A percentile compares a stretch with the other conserved stretches of the same genome.
Evolutionary conservation across 2,888 invertebrate species (phyloP).

Genomic region (Scotopteryx bipunctaria): DNA sequence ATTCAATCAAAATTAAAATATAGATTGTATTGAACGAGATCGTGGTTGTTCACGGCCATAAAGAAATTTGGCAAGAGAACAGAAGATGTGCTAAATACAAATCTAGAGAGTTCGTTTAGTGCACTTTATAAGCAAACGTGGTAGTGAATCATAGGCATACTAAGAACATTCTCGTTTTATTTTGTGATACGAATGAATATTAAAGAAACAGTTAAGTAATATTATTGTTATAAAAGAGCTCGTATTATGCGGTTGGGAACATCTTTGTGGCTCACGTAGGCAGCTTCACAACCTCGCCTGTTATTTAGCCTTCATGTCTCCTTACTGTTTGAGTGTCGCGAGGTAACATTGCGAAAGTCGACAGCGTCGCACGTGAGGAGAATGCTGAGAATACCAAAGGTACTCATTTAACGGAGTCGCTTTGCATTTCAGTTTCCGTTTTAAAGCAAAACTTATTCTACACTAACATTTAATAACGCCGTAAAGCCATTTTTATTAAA

Average conservation of each 20-base stretch:
- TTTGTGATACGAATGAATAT: slow-evolving; percentile 3
- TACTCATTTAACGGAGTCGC: slow-evolving; percentile 56
- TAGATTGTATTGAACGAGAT: neutral
- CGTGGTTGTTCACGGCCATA: neutral
- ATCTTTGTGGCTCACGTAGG: slow-evolving; percentile 51
- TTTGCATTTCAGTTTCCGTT: slow-evolving; percentile 66
- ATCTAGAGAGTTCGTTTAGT: neutral
- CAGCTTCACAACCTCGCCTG: slow-evolving; percentile 58
- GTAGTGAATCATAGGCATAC: neutral
- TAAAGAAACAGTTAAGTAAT: slow-evolving; percentile 9
- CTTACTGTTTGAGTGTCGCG: slow-evolving; percentile 70
- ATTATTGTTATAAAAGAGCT: slow-evolving; percentile 22
- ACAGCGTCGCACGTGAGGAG: slow-evolving; percentile 74
- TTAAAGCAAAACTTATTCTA: slow-evolving; percentile 41
- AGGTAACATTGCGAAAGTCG: slow-evolving; percentile 81
- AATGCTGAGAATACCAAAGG: slow-evolving; percentile 64
- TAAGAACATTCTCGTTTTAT: neutral
- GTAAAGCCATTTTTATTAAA: slow-evolving; percentile 44
- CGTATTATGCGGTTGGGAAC: slow-evolving; percentile 31
- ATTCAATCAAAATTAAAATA: slow-evolving; percentile 3
- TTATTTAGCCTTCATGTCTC: slow-evolving; percentile 72
- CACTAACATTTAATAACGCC: slow-evolving; percentile 44
- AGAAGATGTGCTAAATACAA: neutral
- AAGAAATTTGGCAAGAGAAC: neutral
- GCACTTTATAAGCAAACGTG: neutral